Percentiles rank a stretch among this genome's conserved stretches.
phyloP scores from a whole-genome alignment of 2,797 vertebrate genomes.

The Alfaro cultratus region DNA sequence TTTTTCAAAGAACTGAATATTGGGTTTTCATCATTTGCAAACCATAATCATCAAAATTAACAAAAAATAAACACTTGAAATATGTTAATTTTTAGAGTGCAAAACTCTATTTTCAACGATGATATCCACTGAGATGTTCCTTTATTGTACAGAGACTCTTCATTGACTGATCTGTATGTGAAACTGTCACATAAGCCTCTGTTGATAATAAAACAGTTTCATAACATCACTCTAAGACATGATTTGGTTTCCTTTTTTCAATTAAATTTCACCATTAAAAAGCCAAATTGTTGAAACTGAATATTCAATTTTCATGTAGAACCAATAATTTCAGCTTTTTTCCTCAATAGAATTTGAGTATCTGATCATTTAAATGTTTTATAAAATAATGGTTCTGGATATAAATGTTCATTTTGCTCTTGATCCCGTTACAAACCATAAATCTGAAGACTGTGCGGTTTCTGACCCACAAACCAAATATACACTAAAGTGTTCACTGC shows the following conservation, averaged over 20 bases:
- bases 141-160: constrained; percentile 15
- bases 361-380: not conserved
- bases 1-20: not conserved
- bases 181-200: constrained; percentile 23
- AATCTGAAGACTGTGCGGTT: not conserved
- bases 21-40: not conserved
- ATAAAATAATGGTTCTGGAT: not conserved
- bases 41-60: not conserved
- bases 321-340: constrained; percentile 6
- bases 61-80: not conserved
- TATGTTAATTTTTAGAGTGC: not conserved
- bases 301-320: constrained; percentile 45
- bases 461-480: not conserved
- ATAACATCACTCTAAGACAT: constrained; percentile 66
- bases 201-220: constrained; percentile 23
- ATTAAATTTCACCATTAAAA: not conserved
- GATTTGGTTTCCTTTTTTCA: constrained; percentile 67
- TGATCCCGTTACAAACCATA: not conserved
- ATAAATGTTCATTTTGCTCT: not conserved
- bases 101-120: not conserved
- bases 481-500: not conserved
- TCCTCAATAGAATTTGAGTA: not conserved
- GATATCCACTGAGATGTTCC: not conserved
- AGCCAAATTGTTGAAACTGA: not conserved
- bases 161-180: constrained; percentile 23